Conservation (phyloP, 2,797 vertebrate genomes). For the Amphiprion clarkii region DNA sequence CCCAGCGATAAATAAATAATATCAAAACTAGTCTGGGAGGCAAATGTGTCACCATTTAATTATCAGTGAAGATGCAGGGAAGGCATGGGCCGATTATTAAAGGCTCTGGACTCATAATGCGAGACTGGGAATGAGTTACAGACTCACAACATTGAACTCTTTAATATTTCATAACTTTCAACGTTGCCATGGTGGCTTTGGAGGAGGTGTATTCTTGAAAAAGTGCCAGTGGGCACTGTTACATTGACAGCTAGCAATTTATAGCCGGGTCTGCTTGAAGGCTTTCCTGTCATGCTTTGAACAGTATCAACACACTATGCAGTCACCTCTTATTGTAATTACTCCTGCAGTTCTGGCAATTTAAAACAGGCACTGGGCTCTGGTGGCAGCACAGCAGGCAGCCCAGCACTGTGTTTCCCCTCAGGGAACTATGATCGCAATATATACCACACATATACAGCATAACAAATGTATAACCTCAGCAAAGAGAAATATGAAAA, state of each 20-base stretch:
- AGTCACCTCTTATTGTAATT: conserved; percentile 58
- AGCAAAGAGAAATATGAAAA: conserved; percentile 9
- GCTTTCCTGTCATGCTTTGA: conserved; percentile 51
- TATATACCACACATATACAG: conserved; percentile 7
- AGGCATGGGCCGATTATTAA: conserved; percentile 74
- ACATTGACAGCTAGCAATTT: conserved; percentile 67
- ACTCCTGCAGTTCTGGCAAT: conserved; percentile 36
- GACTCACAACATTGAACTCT: conserved; percentile 64
- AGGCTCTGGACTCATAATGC: conserved; percentile 61
- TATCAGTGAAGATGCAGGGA: conserved; percentile 76
- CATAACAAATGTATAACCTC: conserved; percentile 15
- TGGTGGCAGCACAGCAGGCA: conserved; percentile 20
- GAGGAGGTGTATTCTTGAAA: conserved; percentile 50
- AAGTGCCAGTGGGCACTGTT: conserved; percentile 52
- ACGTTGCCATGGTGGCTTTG: conserved; percentile 51
- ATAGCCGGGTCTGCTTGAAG: conserved; percentile 54
- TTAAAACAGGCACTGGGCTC: conserved; percentile 26
- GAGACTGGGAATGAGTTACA: conserved; percentile 71
- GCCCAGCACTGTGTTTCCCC: conserved; percentile 2
- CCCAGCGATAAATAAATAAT: conserved; percentile 82
- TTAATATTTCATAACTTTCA: conserved; percentile 78
- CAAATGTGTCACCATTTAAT: conserved; percentile 85
- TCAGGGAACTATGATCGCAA: conserved; percentile 22
- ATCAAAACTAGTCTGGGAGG: conserved; percentile 79
- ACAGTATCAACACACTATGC: conserved; percentile 51